Evolutionary conservation across 53 echinoderm and acorn worm species (phyloP).

Genomic region (Henricia sp.): DNA sequence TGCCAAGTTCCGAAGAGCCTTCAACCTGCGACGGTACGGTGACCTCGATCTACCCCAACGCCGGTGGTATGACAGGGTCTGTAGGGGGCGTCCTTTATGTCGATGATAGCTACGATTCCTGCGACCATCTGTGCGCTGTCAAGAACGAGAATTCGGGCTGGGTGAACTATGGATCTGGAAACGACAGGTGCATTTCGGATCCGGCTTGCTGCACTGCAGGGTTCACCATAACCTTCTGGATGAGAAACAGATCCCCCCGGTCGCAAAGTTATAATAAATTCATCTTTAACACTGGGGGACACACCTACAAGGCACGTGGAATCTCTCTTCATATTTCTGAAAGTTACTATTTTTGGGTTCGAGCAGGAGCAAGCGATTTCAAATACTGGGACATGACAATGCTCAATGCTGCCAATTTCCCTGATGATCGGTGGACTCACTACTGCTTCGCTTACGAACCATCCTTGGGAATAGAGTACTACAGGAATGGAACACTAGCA

Average conservation of each 20-base stretch:
- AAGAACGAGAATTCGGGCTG: not conserved
- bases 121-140: slow-evolving; percentile 27
- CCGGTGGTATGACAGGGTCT: slow-evolving; percentile 13
- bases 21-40: not conserved
- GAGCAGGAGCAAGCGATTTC: not conserved
- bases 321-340: not conserved
- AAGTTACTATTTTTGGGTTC: not conserved
- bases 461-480: not conserved
- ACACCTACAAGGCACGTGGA: not conserved
- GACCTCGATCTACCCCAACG: slow-evolving; percentile 23
- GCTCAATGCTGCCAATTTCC: not conserved
- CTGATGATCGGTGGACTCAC: slow-evolving; percentile 13
- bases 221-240: slow-evolving; percentile 29
- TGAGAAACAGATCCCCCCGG: not conserved
- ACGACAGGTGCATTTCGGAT: slow-evolving; percentile 28
- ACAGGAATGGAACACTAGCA: slow-evolving; percentile 5
- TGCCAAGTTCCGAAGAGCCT: not conserved
- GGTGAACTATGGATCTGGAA: not conserved
- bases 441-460: slow-evolving; percentile 7
- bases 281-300: not conserved
- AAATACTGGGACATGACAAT: not conserved
- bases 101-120: slow-evolving; percentile 25
- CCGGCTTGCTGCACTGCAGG: slow-evolving; percentile 37
- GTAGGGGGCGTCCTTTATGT: not conserved
- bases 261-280: not conserved